Conservation (phyloP, 2,888 invertebrate genomes). For the Panzeria rudis region DNA sequence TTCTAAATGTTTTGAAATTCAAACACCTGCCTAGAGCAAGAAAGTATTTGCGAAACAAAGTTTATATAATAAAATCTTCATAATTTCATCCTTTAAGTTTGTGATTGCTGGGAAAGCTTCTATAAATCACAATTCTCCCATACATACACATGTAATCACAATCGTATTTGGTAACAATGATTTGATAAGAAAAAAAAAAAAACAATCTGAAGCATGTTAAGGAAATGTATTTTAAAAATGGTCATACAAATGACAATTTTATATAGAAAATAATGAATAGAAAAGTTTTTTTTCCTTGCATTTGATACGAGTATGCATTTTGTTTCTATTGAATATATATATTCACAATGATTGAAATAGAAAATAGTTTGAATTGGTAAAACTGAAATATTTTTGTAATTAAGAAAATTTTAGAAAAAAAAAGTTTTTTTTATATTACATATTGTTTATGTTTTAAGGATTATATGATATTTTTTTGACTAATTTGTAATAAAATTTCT, state of each 20-base stretch:
- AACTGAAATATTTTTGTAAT: conserved; percentile 17
- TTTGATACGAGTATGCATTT: conserved; percentile 1
- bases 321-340: conserved; percentile 16
- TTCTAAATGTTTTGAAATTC: too few relatives aligned
- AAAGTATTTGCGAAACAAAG: too few relatives aligned
- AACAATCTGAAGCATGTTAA: conserved; percentile 7
- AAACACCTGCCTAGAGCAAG: too few relatives aligned
- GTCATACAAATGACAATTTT: conserved; percentile 54
- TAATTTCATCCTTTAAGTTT: neutral
- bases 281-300: conserved; percentile 13
- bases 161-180: conserved; percentile 1
- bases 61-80: too few relatives aligned
- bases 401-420: conserved; percentile 8
- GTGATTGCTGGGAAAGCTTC: conserved; percentile 14
- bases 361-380: conserved; percentile 5
- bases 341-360: conserved; percentile 16
- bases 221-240: conserved; percentile 36
- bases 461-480: neutral
- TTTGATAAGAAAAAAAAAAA: neutral
- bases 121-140: conserved; percentile 25
- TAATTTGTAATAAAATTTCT: neutral
- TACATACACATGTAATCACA: conserved; percentile 15
- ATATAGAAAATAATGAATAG: conserved; percentile 48
- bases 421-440: neutral
- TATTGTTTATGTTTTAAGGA: neutral